Evolutionary conservation across 2,888 invertebrate genomes (phyloP), one percentile per base, ranked within the genome.

Genomic region (Keiferia lycopersicella): DNA sequence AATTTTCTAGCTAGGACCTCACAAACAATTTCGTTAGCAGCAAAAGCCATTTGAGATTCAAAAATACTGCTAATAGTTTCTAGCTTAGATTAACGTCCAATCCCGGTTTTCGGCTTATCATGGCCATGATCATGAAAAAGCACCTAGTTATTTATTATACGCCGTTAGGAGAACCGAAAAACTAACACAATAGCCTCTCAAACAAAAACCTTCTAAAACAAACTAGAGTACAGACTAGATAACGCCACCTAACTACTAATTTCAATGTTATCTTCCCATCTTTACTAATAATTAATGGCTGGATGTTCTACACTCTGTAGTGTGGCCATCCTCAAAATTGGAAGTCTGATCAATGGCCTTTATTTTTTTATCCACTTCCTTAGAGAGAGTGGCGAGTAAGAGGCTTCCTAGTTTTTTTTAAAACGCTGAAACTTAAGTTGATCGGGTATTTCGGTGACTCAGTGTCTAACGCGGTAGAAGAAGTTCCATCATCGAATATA

Each of bases 271-370:
- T 63, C 63, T 56, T 18, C 14, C 20, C 26, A 12, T 63, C 63
- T 48, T 57, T 39, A 61, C 60, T 48, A 53, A 34, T 34, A 63
- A 65, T 65, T 65, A 63, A 65, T 61, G 63, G 41, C 61, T 39
- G 57, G 60, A 26, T 34, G 66, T 60, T 53, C 16, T 60, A 63
- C 58, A 66, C 61, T 63, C 58, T 51, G 53, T 34, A 4, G 34
- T 34, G 34, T 34, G 6, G 34, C 34, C 34, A 34, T 34, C 34
- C 1, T 34, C 1, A 10, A 34, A 34, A 10, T 34, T 7, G 1
- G 34, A 34, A 34, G 6, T 34, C 34, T 34, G 10, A 8, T 34
- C 10, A 34, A 8, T 1, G 10, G 8, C 34, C 34, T 8, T 34
- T 34, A 10, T 34, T 8, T 34, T 8, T 26, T 26, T 26, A 26